A percentile compares a stretch with the other conserved stretches of the same genome.
These are phyloP conservation scores for Pecten maximus DNA, from an alignment of 2,888 invertebrate genomes.

Conservation along the genomic window DNA sequence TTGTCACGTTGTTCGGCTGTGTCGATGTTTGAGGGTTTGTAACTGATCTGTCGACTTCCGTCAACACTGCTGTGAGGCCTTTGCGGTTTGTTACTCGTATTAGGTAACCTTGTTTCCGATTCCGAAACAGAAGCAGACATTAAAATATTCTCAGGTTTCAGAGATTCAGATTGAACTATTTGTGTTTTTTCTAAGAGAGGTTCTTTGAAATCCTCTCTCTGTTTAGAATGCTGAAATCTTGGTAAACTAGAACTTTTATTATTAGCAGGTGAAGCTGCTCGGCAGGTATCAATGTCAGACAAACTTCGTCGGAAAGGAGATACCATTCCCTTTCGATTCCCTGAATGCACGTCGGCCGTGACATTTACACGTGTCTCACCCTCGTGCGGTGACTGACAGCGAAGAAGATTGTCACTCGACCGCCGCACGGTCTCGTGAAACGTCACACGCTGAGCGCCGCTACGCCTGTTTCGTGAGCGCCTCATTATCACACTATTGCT, in stretches of 20 bases:
- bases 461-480: slow-evolving; percentile 65
- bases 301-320: slow-evolving; percentile 50
- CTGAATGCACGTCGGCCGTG: slow-evolving; percentile 72
- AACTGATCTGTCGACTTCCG: not conserved
- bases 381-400: slow-evolving; percentile 47
- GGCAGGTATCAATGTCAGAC: not conserved
- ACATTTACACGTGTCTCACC: slow-evolving; percentile 63
- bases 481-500: slow-evolving; percentile 64
- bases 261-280: not conserved
- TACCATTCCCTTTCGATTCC: slow-evolving; percentile 9
- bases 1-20: slow-evolving; percentile 44
- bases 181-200: not conserved
- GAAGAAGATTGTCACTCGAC: slow-evolving; percentile 57
- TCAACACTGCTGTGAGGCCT: not conserved
- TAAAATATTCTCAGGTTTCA: not conserved
- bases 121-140: not conserved
- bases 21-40: slow-evolving; percentile 46
- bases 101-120: not conserved
- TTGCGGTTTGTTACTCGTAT: not conserved
- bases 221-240: not conserved
- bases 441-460: slow-evolving; percentile 74
- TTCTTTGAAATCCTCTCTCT: not conserved
- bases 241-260: slow-evolving; percentile 30
- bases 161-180: not conserved
- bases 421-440: slow-evolving; percentile 75